Percentiles rank a stretch among this genome's conserved stretches.
phyloP scores from a whole-genome alignment of 2,888 invertebrate genomes.

The Calephelis perditalis region DNA sequence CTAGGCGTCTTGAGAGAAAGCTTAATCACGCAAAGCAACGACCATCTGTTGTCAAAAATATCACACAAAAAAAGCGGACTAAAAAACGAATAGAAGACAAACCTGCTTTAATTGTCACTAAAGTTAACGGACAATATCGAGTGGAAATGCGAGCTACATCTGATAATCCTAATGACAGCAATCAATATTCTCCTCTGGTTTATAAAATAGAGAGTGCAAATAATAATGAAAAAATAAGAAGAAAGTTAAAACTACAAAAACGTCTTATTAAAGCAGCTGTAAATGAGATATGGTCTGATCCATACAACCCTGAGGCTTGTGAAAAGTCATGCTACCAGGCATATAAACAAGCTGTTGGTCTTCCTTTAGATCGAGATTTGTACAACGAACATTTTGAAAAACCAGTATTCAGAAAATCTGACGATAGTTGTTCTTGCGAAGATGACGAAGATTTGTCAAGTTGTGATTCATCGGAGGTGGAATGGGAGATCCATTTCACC shows the following conservation, averaged over 20 bases:
- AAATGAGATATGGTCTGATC: slow-evolving; percentile 43
- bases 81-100: slow-evolving; percentile 48
- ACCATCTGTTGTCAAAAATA: slow-evolving; percentile 31
- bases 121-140: slow-evolving; percentile 51
- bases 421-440: slow-evolving; percentile 40
- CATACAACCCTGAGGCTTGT: slow-evolving; percentile 49
- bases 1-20: slow-evolving; percentile 49
- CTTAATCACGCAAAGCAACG: slow-evolving; percentile 46
- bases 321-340: slow-evolving; percentile 46
- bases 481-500: slow-evolving; percentile 65
- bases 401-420: background rate
- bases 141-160: slow-evolving; percentile 51
- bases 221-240: slow-evolving; percentile 43
- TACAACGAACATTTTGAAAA: background rate
- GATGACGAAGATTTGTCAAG: slow-evolving; percentile 42
- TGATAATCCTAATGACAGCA: slow-evolving; percentile 32
- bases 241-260: slow-evolving; percentile 36
- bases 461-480: slow-evolving; percentile 52
- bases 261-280: slow-evolving; percentile 40
- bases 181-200: slow-evolving; percentile 44
- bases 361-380: slow-evolving; percentile 17
- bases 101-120: slow-evolving; percentile 52
- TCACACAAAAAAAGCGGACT: slow-evolving; percentile 38
- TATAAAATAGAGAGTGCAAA: slow-evolving; percentile 50
- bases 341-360: slow-evolving; percentile 48